Evolutionary conservation across 2,888 invertebrate genomes (phyloP), one percentile per base, ranked within the genome.

Genomic region (Catocala nupta): DNA sequence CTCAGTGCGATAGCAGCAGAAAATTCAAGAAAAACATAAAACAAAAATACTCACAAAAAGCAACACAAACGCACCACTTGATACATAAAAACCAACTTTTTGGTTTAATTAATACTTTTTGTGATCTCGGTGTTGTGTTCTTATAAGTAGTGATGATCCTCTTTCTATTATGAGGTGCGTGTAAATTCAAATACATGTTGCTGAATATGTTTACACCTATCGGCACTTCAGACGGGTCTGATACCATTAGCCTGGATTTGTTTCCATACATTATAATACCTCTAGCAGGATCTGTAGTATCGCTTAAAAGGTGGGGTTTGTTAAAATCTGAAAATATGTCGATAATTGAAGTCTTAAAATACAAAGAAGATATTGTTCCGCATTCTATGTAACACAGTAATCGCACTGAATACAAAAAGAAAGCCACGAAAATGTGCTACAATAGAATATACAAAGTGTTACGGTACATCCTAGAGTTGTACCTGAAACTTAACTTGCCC

Each of bases 31-130:
- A 25, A 25, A 25, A 25, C 25, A 3, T 25, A 25, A 45, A 25
- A 5, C 36, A 49, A 33, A 43, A 34, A n/a, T 9, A 73, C 73
- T 75, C 42, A 73, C 73, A 48, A 58, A 73, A 69, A 7, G 57
- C 36, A 13, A 73, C 49, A 65, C 72, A 75, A 5, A 54, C 42
- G 0, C 61, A 16, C 75, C 72, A 75, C 13, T 57, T 64, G 0
- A 71, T 1, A 34, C 69, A 71, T 0, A 68, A 47, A 47, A 57
- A 75, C 7, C 42, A 9, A 45, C 48, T 57, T 55, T 73, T 73
- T 0, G 69, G 69, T 0, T 45, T 36, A 7, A 5, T 33, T 0
- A 44, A 0, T 39, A 39, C 36, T 1, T 25, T 7, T 11, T 6
- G 8, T 2, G 39, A 1, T 0, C 6, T 42, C 0, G 10, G 0